These are phyloP conservation scores for Sebastiscus albofasciatus DNA, from an alignment of 2,797 vertebrate species.

Conservation along the genomic window DNA sequence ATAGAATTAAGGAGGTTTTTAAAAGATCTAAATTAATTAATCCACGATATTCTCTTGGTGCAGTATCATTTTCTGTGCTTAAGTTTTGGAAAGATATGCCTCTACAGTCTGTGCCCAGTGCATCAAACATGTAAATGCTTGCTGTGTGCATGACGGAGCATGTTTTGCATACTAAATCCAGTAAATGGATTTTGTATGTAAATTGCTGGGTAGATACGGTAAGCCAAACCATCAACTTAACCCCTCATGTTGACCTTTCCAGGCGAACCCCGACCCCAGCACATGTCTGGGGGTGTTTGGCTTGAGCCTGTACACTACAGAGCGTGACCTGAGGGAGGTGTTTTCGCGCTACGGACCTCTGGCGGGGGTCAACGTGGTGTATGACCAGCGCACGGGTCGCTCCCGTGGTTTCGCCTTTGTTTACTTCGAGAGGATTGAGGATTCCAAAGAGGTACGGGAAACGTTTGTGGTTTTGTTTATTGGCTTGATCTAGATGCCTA, in stretches of 20 bases:
- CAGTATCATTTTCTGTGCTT: not conserved
- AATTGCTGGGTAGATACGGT: not conserved
- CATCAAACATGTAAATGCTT: not conserved
- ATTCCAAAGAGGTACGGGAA: conserved; percentile 91
- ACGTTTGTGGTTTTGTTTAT: conserved; percentile 1
- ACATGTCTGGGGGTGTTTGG: conserved; percentile 94
- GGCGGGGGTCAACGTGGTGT: conserved; percentile 93
- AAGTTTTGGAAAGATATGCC: not conserved
- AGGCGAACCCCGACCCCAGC: conserved; percentile 96
- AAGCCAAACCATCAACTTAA: conserved; percentile 1
- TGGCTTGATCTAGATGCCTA: not conserved
- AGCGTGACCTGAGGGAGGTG: conserved; percentile 93
- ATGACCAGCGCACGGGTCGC: conserved; percentile 92
- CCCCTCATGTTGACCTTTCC: conserved; percentile 54
- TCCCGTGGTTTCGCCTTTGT: conserved; percentile 95
- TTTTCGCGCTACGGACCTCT: conserved; percentile 93
- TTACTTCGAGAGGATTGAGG: conserved; percentile 93
- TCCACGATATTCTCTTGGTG: not conserved
- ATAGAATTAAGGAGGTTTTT: not conserved
- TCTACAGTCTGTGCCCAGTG: not conserved
- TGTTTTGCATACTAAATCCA: conserved; percentile 6
- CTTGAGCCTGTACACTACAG: conserved; percentile 94
- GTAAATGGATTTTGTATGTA: not conserved
- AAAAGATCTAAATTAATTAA: not conserved
- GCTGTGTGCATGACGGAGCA: not conserved